Evolutionary conservation across 2,113 vertebrate genomes (phyloP), one percentile per base, ranked within the genome.

Genomic region (Triplophysa rosa): DNA sequence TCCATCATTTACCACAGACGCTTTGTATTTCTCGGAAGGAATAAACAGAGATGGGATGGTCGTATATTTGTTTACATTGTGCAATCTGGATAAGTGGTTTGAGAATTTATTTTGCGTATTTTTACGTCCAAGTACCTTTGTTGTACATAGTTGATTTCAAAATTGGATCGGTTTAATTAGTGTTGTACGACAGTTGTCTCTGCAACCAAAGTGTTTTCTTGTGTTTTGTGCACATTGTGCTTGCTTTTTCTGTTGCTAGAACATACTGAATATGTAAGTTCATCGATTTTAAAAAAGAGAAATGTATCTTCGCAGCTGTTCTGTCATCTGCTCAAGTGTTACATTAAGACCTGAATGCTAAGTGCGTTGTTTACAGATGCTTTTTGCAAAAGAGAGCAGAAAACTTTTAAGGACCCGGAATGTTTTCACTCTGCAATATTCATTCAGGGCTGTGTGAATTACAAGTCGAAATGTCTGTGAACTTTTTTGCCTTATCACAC

Each of bases 81-180:
- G 86, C 88, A 89, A 81, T 88, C 14, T 64, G 80, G 87, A 72
- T 65, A 26, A n/a, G 76, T 42, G 68, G 66, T 75, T 74, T 40
- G 54, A 74, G 63, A 75, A 67, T 75, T 79, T 64, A 70, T 76
- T 75, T 70, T 54, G 63, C 29, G 1, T 73, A 71, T 84, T 86
- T 78, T 69, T 42, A n/a, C 84, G 21, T 86, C 42, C 77, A 72
- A 72, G 85, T 84, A 82, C 83, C 84, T 91, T 80, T 29, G 85
- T 89, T 92, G 89, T 92, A 88, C 73, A 85, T 84, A 87, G 56
- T 68, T 67, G 76, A 73, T 82, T 82, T 82, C 45, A 79, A 67
- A 67, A 19, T 33, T 47, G 33, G 12, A 59, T 73, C 54, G 17
- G 29, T 76, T 72, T 76, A 12, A 77, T 45, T 61, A 17, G 21